These are phyloP conservation scores for Drosophila falleni DNA, from an alignment of 2,888 invertebrate genomes.

Conservation along the genomic window DNA sequence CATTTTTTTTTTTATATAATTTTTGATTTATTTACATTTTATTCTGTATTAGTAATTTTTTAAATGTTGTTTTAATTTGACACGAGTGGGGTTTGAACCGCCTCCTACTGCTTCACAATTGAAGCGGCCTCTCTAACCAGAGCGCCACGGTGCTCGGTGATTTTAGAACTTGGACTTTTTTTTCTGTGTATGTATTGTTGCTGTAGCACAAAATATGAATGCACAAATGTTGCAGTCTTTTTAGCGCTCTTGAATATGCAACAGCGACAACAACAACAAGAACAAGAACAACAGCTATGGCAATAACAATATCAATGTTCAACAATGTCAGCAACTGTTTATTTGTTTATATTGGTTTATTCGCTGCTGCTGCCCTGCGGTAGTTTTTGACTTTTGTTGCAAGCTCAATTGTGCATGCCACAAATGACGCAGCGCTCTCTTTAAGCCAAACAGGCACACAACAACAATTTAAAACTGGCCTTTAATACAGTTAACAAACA, in stretches of 20 bases:
- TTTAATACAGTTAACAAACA: slow-evolving; percentile 30
- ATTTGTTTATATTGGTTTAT: slow-evolving; percentile 30
- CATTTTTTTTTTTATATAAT: too few relatives aligned
- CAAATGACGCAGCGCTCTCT: slow-evolving; percentile 25
- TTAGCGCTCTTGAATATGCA: slow-evolving; percentile 57
- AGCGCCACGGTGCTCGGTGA: too few relatives aligned
- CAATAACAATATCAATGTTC: slow-evolving; percentile 21
- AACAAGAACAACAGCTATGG: slow-evolving; percentile 11
- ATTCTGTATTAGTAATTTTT: too few relatives aligned
- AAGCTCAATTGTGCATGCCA: slow-evolving; percentile 53
- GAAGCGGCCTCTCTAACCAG: too few relatives aligned
- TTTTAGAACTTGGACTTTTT: too few relatives aligned
- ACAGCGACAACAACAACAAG: slow-evolving; percentile 13
- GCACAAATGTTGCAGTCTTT: slow-evolving; percentile 54
- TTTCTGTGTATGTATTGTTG: not conserved
- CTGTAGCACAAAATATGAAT: slow-evolving; percentile 25
- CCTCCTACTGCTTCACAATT: too few relatives aligned
- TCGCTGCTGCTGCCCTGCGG: slow-evolving; percentile 30
- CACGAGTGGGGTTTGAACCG: too few relatives aligned
- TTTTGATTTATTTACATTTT: too few relatives aligned
- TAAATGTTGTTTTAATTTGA: too few relatives aligned
- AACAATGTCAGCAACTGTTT: slow-evolving; percentile 42
- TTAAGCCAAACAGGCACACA: slow-evolving; percentile 21
- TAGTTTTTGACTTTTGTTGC: slow-evolving; percentile 49
- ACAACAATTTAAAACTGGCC: slow-evolving; percentile 2